phyloP scores from a whole-genome alignment of 2,113 vertebrate genomes.

The Platichthys flesus region DNA sequence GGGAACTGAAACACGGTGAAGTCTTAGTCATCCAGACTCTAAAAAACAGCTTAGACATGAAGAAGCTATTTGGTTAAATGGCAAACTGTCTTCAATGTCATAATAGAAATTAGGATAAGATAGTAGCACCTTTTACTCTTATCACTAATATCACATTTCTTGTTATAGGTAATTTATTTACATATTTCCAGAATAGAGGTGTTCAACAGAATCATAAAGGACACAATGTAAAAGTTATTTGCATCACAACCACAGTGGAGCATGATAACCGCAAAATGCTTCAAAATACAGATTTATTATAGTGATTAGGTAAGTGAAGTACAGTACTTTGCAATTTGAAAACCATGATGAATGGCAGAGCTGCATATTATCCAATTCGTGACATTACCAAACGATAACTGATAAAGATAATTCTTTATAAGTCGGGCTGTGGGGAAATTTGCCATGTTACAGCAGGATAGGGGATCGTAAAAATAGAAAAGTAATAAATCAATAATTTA shows the following conservation, averaged over 20 bases:
- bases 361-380: too few relatives aligned
- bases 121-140: too few relatives aligned
- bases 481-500: too few relatives aligned
- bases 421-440: too few relatives aligned
- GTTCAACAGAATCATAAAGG: background rate
- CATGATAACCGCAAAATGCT: too few relatives aligned
- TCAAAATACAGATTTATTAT: background rate
- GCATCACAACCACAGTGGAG: background rate
- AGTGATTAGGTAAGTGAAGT: background rate
- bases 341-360: too few relatives aligned
- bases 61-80: background rate
- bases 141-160: background rate
- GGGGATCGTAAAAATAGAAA: background rate
- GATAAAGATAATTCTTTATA: too few relatives aligned
- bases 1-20: slow-evolving; percentile 2
- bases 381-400: too few relatives aligned
- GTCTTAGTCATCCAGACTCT: slow-evolving; percentile 1
- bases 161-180: too few relatives aligned
- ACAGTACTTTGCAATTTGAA: background rate
- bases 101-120: too few relatives aligned
- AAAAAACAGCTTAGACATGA: background rate
- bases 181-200: too few relatives aligned
- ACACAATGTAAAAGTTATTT: background rate
- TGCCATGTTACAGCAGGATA: too few relatives aligned
- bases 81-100: background rate